These are phyloP conservation scores for Urocyon cinereoargenteus DNA, from an alignment of 2,797 vertebrate species.

Conservation along the genomic window DNA sequence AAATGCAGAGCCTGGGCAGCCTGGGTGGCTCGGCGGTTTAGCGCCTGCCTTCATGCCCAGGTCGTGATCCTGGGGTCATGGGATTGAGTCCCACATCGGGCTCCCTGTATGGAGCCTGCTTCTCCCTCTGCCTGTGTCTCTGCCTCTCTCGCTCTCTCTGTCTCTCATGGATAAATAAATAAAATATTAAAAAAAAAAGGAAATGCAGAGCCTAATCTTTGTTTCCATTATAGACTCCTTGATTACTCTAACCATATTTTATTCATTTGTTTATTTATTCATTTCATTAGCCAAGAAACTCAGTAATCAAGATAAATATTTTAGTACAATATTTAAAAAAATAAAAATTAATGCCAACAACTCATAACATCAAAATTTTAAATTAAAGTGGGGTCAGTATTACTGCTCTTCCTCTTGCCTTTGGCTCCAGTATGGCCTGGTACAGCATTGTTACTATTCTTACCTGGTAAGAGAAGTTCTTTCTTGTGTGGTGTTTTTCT, in stretches of 20 bases:
- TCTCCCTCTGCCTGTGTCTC: too few species aligned
- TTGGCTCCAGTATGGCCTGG: neutral
- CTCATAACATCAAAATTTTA: neutral
- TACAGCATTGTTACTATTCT: neutral
- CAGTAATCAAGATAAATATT: neutral
- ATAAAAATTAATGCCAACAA: neutral
- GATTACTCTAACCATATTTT: neutral
- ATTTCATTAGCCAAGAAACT: neutral
- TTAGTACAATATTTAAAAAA: conserved; percentile 20
- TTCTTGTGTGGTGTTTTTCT: neutral
- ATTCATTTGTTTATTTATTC: neutral
- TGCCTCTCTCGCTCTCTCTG: too few species aligned
- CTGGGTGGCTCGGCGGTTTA: too few species aligned
- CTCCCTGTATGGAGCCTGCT: too few species aligned
- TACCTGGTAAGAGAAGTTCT: neutral
- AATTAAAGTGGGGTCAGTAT: neutral
- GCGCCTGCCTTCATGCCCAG: too few species aligned
- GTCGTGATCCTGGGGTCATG: too few species aligned
- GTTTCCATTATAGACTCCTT: neutral
- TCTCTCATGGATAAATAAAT: too few species aligned
- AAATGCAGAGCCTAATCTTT: neutral
- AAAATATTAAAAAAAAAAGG: too few species aligned
- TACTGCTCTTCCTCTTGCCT: neutral
- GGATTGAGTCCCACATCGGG: too few species aligned
- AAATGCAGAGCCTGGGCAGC: neutral